Base-by-base conservation (phyloP, 2,797 vertebrate species). In the Sorex maritimensis region DNA sequence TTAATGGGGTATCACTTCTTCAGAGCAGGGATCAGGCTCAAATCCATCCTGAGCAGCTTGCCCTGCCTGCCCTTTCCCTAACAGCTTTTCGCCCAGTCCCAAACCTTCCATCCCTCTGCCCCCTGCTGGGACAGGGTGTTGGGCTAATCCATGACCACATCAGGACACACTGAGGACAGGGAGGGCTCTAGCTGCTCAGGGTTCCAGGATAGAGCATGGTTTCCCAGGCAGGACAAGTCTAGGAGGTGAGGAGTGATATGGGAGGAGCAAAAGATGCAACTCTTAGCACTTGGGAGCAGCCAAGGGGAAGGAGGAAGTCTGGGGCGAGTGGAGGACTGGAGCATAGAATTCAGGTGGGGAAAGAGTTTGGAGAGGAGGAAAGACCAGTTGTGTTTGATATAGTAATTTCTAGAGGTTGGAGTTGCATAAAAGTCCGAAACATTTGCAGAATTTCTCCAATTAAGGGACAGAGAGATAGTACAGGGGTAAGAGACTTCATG, bases 1-100 rank as follows among this genome's bases (percentile, higher is more conserved):
- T 87, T 89, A 82, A 80, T 24, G 79, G 86, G 90, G 81, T n/a
- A 10, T 96, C 81, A 82, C 97, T 98, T 88, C 89, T 97, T 96
- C 86, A 93, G 79, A 97, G 96, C 94, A n/a, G 92, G 90, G 94
- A 95, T 96, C 86, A 81, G 96, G 71, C 81, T 68, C 81, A 91
- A 94, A 94, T 87, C 94, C 77, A 8, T 81, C 68, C 74, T 67
- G 52, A 93, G 74, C 74, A 9, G 26, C 81, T 79, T 69, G 67
- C 74, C 49, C 9, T 0, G 4, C 12, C 6, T 0, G 3, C 11
- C 58, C 52, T 82, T 74, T 72, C 68, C 34, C 77, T 21, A 77
- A 94, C 44, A 65, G 58, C 93, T 72, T 87, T 94, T 80, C 34
- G 0, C 85, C 84, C 30, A 67, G 81, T 61, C 38, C 94, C 94